Evolutionary conservation across 1,140 invertebrate species (phyloP), one percentile per base, ranked within the genome.

Genomic region (Sarcophaga peregrina): DNA sequence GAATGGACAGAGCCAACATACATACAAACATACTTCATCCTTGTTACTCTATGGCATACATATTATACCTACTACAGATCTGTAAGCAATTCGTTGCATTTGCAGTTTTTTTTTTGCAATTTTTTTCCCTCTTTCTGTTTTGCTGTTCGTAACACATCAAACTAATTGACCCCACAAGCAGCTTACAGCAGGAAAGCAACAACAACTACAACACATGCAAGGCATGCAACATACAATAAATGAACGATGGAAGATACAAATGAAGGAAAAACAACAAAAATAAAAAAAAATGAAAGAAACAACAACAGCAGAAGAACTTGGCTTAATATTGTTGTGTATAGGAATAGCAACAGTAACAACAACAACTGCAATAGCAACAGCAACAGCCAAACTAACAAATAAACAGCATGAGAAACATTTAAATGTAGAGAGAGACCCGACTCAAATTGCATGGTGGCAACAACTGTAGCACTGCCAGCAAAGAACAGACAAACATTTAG

Each of bases 81-180:
- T 37, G 25, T 37, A 37, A 37, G 25, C 25, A 37, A 37, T 37
- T 37, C 25, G 25, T 37, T 37, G 25, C 25, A 37, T 37, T 37
- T 37, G 25, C 25, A 37, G 25, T 37, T 37, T 37, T 4, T 37
- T 68, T 68, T 62, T n/a, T 62, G 1, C 2, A 62, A 15, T 62
- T 62, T 62, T n/a, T 15, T 17, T 73, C 1, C 46, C 0, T 75
- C 46, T 75, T 4, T 75, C 11, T 15, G 73, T 46, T 46, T 75
- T 45, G 8, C 73, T 46, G 25, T 48, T 76, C 46, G 74, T 76
- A 76, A 76, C 74, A 76, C 74, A 76, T 76, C 74, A 76, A 76
- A 76, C 74, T 76, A 76, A 76, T 76, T 76, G 74, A 76, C 74
- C 74, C 74, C 74, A 76, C 74, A 76, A 76, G 74, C 74, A 76